A percentile compares a stretch with the other conserved stretches of the same genome.
Conservation (phyloP, 2,888 invertebrate genomes). For the Cyaniris semiargus region DNA sequence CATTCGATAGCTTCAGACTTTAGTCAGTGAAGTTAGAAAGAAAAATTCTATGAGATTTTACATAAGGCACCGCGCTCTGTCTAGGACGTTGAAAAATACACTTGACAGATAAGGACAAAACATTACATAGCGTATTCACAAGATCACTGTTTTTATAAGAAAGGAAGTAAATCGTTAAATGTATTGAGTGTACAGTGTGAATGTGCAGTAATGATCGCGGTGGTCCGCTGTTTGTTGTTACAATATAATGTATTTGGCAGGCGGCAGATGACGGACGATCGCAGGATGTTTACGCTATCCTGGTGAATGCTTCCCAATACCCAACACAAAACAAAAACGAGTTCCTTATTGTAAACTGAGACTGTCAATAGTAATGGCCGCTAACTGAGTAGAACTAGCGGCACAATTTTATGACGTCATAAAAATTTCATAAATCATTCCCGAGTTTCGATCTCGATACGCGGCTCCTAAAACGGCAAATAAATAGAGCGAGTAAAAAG, state of each 20-base stretch:
- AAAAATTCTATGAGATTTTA: too few relatives aligned
- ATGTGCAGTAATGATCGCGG: conserved; percentile 32
- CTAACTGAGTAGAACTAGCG: not conserved
- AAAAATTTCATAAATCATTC: not conserved
- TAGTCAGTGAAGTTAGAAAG: too few relatives aligned
- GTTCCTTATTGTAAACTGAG: conserved; percentile 3
- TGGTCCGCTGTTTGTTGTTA: conserved; percentile 51
- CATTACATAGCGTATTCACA: too few relatives aligned
- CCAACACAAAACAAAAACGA: conserved; percentile 33
- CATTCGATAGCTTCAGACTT: too few relatives aligned
- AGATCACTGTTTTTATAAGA: too few relatives aligned
- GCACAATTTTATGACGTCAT: not conserved
- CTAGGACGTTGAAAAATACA: too few relatives aligned
- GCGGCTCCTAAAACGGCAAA: not conserved
- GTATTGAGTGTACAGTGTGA: not conserved
- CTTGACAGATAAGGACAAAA: too few relatives aligned
- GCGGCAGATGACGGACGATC: conserved; percentile 34
- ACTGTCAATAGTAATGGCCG: not conserved
- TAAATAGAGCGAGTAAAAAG: conserved; percentile 15
- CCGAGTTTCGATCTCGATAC: not conserved
- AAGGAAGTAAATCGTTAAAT: not conserved
- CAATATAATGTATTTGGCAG: conserved; percentile 46
- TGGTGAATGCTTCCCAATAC: conserved; percentile 30
- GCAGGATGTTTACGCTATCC: conserved; percentile 47
- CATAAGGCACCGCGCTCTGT: too few relatives aligned